phyloP scores from a whole-genome alignment of 2,113 vertebrate species.

The Daboia siamensis region DNA sequence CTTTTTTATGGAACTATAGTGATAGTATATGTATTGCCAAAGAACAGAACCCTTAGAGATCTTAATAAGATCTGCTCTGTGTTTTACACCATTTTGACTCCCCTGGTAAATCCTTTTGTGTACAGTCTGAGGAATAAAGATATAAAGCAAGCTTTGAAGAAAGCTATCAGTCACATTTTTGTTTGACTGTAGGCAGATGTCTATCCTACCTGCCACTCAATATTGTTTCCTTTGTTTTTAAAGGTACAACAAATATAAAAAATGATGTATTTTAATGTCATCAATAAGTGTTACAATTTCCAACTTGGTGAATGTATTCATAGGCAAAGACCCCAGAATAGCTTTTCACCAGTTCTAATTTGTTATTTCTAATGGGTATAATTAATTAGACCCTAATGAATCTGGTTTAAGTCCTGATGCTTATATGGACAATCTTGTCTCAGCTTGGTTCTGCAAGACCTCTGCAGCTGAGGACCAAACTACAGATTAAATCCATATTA shows the following conservation, averaged over 20 bases:
- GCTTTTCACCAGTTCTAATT: neutral
- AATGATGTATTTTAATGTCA: neutral
- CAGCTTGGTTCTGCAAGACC: too few relatives aligned
- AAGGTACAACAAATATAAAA: neutral
- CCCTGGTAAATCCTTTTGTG: conserved; percentile 8
- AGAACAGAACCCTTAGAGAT: neutral
- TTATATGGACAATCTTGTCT: neutral
- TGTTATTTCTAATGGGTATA: neutral
- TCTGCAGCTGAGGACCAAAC: too few relatives aligned
- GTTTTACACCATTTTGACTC: conserved; percentile 1
- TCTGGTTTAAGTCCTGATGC: neutral
- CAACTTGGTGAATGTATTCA: neutral
- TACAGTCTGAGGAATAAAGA: conserved; percentile 15
- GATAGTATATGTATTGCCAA: neutral
- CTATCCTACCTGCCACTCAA: neutral
- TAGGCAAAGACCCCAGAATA: neutral
- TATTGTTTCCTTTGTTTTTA: neutral
- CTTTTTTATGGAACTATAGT: conserved; percentile 32
- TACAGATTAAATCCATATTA: too few relatives aligned
- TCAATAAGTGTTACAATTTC: neutral
- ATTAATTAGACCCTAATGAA: neutral
- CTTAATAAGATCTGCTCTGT: conserved; percentile 13
- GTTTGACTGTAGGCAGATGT: neutral
- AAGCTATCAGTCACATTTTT: neutral
- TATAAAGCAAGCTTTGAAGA: neutral